Evolutionary conservation across 2,113 vertebrate species (phyloP).

Genomic region (Aldabrachelys gigantea): DNA sequence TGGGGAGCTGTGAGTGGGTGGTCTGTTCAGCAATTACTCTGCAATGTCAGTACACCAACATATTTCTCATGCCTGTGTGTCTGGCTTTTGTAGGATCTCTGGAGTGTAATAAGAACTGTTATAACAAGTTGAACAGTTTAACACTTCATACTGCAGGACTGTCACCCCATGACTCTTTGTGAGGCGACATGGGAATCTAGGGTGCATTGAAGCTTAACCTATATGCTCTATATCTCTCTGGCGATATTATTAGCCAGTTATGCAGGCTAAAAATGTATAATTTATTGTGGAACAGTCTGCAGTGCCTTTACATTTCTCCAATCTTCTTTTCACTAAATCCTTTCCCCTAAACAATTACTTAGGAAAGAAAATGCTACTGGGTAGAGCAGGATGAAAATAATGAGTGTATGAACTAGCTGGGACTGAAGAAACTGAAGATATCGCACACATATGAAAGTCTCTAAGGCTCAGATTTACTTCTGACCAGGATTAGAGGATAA

Average conservation of each 20-base stretch:
- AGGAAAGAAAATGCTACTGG: background rate
- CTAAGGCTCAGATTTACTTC: constrained; percentile 4
- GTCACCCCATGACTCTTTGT: background rate
- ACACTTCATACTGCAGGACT: background rate
- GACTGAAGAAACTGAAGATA: background rate
- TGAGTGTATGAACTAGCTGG: constrained; percentile 1
- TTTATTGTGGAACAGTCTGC: background rate
- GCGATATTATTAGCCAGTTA: background rate
- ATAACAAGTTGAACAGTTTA: background rate
- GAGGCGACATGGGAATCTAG: background rate
- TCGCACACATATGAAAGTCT: constrained; percentile 7
- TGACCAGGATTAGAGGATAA: background rate
- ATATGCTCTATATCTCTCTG: background rate
- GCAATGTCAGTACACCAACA: rapidly evolving
- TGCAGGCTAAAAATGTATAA: background rate
- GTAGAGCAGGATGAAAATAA: constrained; percentile 48
- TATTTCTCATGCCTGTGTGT: background rate
- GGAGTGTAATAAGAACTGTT: background rate
- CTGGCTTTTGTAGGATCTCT: background rate
- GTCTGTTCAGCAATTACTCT: background rate
- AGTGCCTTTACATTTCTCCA: background rate
- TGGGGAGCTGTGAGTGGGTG: background rate
- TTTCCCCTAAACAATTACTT: constrained; percentile 22
- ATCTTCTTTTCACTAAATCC: constrained; percentile 32
- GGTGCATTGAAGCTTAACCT: background rate